These are phyloP conservation scores for Tinea trinotella DNA, from an alignment of 2,888 invertebrate species.

Conservation along the genomic window DNA sequence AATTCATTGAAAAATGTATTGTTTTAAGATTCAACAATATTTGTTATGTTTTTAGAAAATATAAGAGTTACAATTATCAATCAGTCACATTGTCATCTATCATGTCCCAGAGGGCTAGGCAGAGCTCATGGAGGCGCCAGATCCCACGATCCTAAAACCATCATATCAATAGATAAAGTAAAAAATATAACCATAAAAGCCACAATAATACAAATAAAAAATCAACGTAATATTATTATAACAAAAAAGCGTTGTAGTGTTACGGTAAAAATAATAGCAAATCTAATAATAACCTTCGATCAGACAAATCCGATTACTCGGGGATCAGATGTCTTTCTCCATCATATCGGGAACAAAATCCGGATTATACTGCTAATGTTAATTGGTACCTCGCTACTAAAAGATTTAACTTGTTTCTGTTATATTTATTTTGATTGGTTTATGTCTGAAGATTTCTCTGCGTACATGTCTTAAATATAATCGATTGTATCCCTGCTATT, in stretches of 20 bases:
- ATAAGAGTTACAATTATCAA: too few relatives aligned
- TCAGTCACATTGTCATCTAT: too few relatives aligned
- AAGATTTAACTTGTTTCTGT: conserved; percentile 3
- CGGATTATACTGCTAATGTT: conserved; percentile 51
- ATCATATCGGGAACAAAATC: conserved; percentile 45
- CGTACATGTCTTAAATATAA: too few relatives aligned
- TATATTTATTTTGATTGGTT: not conserved
- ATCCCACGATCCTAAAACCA: too few relatives aligned
- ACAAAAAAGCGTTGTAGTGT: conserved; percentile 6
- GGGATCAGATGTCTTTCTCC: conserved; percentile 59
- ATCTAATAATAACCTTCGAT: conserved; percentile 57
- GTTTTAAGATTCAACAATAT: too few relatives aligned
- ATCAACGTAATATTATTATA: conserved; percentile 9
- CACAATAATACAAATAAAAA: not conserved
- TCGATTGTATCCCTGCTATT: too few relatives aligned
- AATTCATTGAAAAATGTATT: too few relatives aligned
- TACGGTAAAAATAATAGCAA: conserved; percentile 49
- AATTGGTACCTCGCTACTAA: conserved; percentile 36
- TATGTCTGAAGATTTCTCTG: not conserved
- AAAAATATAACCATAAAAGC: too few relatives aligned
- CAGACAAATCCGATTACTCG: conserved; percentile 62
- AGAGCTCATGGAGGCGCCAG: too few relatives aligned
- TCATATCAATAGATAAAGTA: too few relatives aligned
- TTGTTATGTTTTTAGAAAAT: too few relatives aligned
- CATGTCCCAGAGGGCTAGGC: too few relatives aligned